Evolutionary conservation across 1,140 invertebrate genomes (phyloP), one percentile per base, ranked within the genome.

Genomic region (Stegodyphus mimosarum): DNA sequence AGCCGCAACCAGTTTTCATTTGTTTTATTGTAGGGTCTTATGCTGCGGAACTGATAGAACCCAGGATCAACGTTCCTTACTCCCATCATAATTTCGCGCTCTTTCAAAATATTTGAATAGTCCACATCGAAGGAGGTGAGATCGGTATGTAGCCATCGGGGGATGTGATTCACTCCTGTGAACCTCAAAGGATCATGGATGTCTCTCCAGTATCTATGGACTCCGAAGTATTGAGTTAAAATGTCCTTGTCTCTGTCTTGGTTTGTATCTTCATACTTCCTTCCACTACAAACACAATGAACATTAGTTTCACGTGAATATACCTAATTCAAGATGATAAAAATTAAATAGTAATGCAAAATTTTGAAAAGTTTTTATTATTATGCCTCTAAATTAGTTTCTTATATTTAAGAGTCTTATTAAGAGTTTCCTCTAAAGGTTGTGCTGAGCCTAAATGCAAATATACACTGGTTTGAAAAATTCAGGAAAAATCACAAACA

Each of bases 121-220:
- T 83, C 81, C 11, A 55, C 5, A 13, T 83, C 72, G 72, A 83
- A 17, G 1, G 50, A 18, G 10, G 81, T 67, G 13, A 75, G 60
- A 49, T 83, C 81, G 4, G 81, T 60, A 49, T 83, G 81, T 13
- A 83, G 55, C n/a, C 50, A 75, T 11, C 6, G n/a, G 11, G 81
- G 81, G n/a, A 75, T 67, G 50, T 83, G 72, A 63, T 83, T 83
- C 17, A 83, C 72, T 6, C 81, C 81, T n/a, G 81, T 76, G 64
- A 83, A 83, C 52, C 81, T 52, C 6, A 53, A 13, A 7, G 80
- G 80, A 69, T 83, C 81, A 18, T 83, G 81, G 17, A 63, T 50
- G 55, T 69, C 51, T 6, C 64, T 51, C 11, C 15, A 13, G 7
- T 71, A 83, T 67, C 81, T 52, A 13, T 52, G 63, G 0, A 75